Conservation (phyloP, 2,113 vertebrate species). For the Rhabdornis inornatus region DNA sequence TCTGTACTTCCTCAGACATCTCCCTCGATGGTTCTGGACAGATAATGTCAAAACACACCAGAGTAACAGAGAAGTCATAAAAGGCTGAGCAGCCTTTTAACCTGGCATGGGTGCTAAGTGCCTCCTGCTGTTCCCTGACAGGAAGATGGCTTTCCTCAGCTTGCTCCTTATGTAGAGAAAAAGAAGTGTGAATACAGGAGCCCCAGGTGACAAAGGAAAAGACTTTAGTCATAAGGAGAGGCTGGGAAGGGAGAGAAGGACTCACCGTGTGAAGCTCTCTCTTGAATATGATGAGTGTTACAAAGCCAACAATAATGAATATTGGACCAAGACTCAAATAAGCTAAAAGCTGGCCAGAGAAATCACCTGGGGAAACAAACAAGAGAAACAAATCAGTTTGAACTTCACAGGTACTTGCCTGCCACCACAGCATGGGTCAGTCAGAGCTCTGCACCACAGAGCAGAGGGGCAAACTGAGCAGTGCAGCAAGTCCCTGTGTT, state of each 20-base stretch:
- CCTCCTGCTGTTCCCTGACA: constrained; percentile 13
- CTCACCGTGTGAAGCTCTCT: constrained; percentile 97
- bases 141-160: background rate
- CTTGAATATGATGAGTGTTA: constrained; percentile 98
- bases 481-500: background rate
- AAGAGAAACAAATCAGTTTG: constrained; percentile 3
- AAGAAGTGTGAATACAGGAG: background rate
- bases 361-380: constrained; percentile 79
- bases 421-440: background rate
- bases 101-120: background rate
- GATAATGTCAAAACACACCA: background rate
- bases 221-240: background rate
- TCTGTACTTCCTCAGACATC: background rate
- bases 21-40: background rate
- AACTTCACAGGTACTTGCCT: background rate
- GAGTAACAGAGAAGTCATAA: background rate
- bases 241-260: background rate
- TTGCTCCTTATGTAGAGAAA: background rate
- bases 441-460: background rate
- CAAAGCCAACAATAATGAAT: constrained; percentile 90
- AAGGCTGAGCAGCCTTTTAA: background rate
- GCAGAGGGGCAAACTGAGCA: background rate
- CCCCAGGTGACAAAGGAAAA: background rate
- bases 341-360: constrained; percentile 90
- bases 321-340: constrained; percentile 91